Conservation (phyloP, 1,140 invertebrate species). For the Bilobella aurantiaca region DNA sequence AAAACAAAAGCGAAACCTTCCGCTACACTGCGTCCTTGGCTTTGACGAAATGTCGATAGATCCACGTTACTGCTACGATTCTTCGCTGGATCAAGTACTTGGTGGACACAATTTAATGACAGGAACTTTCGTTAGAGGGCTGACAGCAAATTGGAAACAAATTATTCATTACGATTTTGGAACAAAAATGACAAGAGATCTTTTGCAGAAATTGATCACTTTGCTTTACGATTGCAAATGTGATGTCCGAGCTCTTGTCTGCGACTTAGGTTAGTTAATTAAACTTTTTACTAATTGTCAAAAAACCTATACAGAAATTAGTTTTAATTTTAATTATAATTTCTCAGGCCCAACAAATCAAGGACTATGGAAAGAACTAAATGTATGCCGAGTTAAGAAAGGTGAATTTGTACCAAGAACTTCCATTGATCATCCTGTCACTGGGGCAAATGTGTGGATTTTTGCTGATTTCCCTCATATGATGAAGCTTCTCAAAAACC, state of each 20-base stretch:
- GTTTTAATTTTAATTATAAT: neutral
- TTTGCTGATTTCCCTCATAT: conserved; percentile 34
- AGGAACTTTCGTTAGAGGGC: too few species aligned
- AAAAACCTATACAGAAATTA: neutral
- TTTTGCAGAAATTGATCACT: too few species aligned
- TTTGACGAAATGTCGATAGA: neutral
- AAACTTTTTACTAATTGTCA: too few species aligned
- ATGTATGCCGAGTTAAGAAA: conserved; percentile 6
- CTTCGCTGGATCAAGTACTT: neutral
- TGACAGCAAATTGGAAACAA: too few species aligned
- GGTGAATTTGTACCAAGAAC: conserved; percentile 10
- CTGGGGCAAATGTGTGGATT: conserved; percentile 27
- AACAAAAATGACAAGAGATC: too few species aligned
- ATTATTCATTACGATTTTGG: too few species aligned
- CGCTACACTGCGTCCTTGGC: neutral
- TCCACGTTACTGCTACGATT: neutral
- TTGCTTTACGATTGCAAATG: too few species aligned
- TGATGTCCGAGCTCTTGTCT: too few species aligned
- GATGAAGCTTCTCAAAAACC: conserved; percentile 35
- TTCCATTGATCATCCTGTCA: conserved; percentile 31
- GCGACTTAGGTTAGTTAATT: too few species aligned
- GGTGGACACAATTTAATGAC: too few species aligned
- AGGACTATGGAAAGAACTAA: conserved; percentile 19
- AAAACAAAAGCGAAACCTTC: neutral
- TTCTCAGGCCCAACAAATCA: conserved; percentile 23